Conservation (phyloP, 2,113 vertebrate genomes). For the Setophaga petechia region DNA sequence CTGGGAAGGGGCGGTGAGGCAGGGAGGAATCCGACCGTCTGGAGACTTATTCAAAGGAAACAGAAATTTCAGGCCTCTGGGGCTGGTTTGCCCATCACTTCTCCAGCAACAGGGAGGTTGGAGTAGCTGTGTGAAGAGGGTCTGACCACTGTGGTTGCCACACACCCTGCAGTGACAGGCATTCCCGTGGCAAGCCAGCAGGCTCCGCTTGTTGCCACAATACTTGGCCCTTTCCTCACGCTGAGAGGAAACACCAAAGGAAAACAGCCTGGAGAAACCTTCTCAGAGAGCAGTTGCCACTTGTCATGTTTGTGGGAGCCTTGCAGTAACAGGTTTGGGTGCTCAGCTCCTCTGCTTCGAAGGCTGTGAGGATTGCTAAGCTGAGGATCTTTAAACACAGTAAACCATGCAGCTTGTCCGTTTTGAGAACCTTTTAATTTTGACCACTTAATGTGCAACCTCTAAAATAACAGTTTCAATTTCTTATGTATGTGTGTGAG, state of each 20-base stretch:
- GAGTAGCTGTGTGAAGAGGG: not conserved
- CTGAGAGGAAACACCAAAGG: constrained; percentile 25
- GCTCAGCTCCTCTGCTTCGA: not conserved
- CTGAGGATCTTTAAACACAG: not conserved
- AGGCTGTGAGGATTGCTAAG: not conserved
- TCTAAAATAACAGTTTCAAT: constrained; percentile 31
- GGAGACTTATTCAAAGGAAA: constrained; percentile 51
- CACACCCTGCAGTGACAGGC: constrained; percentile 29
- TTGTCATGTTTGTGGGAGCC: constrained; percentile 14
- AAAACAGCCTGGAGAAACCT: constrained; percentile 32
- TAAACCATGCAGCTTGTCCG: not conserved
- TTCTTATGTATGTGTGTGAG: not conserved
- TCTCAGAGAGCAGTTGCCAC: not conserved
- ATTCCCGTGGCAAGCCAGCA: not conserved
- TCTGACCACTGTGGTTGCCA: not conserved
- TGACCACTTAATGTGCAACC: constrained; percentile 8
- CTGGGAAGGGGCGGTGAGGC: constrained; percentile 43
- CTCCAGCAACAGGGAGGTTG: not conserved
- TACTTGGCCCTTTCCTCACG: not conserved
- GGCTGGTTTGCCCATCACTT: constrained; percentile 27
- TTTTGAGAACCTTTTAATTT: constrained; percentile 38
- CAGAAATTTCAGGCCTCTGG: constrained; percentile 46
- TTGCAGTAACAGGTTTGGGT: constrained; percentile 30
- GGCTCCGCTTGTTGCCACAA: constrained; percentile 4
- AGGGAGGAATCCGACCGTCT: constrained; percentile 18